phyloP scores from a whole-genome alignment of 2,113 vertebrate genomes.

The Micronycteris hirsuta region DNA sequence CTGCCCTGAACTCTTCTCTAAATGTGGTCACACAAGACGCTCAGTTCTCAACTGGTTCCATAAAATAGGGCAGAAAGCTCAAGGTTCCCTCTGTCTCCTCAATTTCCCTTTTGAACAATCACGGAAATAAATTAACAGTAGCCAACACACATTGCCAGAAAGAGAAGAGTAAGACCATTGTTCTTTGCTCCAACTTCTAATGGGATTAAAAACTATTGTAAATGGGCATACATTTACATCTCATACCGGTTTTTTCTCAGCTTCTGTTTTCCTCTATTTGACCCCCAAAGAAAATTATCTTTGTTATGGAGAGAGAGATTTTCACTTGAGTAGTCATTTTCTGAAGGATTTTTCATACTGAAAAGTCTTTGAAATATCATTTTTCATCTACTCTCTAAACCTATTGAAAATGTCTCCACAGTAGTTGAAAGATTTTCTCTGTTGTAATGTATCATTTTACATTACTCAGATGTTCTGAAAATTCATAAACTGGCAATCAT shows the following conservation, averaged over 20 bases:
- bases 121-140: neutral
- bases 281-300: constrained; percentile 50
- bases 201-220: constrained; percentile 33
- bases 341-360: constrained; percentile 44
- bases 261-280: constrained; percentile 54
- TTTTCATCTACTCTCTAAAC: constrained; percentile 64
- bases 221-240: constrained; percentile 46
- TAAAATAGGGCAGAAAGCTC: neutral
- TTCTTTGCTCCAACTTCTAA: neutral
- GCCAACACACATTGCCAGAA: neutral
- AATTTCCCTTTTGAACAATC: neutral
- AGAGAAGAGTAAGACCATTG: neutral
- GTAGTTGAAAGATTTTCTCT: constrained; percentile 63
- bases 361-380: constrained; percentile 56
- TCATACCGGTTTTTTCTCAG: neutral
- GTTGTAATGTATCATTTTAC: constrained; percentile 65
- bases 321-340: constrained; percentile 49
- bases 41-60: neutral
- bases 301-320: constrained; percentile 45
- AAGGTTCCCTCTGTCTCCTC: neutral
- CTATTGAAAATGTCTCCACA: constrained; percentile 52
- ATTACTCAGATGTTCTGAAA: constrained; percentile 64
- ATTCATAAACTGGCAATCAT: constrained; percentile 59
- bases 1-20: neutral
- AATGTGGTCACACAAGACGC: neutral